Evolutionary conservation across 2,888 invertebrate species (phyloP).

Genomic region (Nephrotoma appendiculata): DNA sequence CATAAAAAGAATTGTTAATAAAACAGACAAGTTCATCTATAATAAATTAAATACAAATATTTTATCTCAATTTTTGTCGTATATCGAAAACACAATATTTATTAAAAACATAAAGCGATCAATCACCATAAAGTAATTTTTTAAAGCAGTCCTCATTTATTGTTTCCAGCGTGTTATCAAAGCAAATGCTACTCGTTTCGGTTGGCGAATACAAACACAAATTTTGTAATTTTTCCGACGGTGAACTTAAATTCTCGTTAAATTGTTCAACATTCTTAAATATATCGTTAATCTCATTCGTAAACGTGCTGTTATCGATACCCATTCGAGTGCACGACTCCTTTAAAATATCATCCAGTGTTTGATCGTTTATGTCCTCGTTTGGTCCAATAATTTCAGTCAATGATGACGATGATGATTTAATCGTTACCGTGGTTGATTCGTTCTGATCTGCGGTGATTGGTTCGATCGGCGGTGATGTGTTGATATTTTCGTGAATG

Average conservation of each 20-base stretch:
- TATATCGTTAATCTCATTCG: conserved; percentile 4
- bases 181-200: background rate
- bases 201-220: conserved; percentile 38
- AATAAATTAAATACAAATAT: background rate
- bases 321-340: conserved; percentile 31
- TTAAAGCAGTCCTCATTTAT: conserved; percentile 12
- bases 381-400: background rate
- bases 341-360: conserved; percentile 31
- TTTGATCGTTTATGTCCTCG: conserved; percentile 23
- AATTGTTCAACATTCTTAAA: conserved; percentile 29
- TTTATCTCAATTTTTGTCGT: background rate
- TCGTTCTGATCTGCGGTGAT: background rate
- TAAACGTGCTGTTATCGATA: conserved; percentile 15
- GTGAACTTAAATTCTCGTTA: conserved; percentile 43
- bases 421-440: background rate
- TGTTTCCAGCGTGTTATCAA: conserved; percentile 8
- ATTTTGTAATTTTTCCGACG: conserved; percentile 49
- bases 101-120: background rate
- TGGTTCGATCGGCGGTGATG: background rate
- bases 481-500: background rate
- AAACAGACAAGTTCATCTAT: no score
- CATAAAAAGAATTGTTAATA: no score
- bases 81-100: background rate
- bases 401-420: background rate
- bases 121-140: conserved; percentile 6